These are phyloP conservation scores for Kradibia gibbosae DNA, from an alignment of 1,140 invertebrate genomes.

Conservation along the genomic window DNA sequence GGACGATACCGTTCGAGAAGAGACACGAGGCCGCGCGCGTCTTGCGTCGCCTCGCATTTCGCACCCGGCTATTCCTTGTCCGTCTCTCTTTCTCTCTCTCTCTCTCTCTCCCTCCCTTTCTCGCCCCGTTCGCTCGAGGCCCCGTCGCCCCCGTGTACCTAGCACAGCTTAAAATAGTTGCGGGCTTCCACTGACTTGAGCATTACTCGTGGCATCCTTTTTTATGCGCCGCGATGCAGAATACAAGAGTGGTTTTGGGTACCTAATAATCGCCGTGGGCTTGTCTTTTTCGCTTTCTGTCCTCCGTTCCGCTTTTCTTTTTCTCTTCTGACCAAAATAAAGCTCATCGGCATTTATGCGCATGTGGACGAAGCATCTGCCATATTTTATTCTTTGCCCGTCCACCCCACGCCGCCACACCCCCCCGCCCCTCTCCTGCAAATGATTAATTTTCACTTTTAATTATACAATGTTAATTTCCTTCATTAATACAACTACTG, in stretches of 20 bases:
- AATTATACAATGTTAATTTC: slow-evolving; percentile 8
- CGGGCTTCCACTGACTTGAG: slow-evolving; percentile 25
- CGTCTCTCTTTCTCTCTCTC: no score
- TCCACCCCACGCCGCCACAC: no score
- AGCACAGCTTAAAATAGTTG: slow-evolving; percentile 35
- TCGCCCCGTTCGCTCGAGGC: no score
- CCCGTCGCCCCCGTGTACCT: not conserved
- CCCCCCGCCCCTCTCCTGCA: no score
- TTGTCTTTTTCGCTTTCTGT: not conserved
- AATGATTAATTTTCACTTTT: not conserved
- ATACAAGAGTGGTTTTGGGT: not conserved
- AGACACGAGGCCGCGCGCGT: not conserved
- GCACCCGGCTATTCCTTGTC: no score
- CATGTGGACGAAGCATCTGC: not conserved
- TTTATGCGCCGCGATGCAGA: not conserved
- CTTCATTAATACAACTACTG: not conserved
- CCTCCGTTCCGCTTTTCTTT: not conserved
- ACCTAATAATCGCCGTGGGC: not conserved
- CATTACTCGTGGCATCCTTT: slow-evolving; percentile 22
- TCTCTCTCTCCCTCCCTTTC: no score
- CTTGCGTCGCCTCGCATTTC: not conserved
- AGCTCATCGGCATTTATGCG: not conserved
- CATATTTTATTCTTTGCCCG: slow-evolving; percentile 6
- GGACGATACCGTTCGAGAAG: not conserved
- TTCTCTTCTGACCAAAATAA: not conserved